Conservation (phyloP, 92 coral and sea anemone genomes). For the Umimayanthus kanabou region DNA sequence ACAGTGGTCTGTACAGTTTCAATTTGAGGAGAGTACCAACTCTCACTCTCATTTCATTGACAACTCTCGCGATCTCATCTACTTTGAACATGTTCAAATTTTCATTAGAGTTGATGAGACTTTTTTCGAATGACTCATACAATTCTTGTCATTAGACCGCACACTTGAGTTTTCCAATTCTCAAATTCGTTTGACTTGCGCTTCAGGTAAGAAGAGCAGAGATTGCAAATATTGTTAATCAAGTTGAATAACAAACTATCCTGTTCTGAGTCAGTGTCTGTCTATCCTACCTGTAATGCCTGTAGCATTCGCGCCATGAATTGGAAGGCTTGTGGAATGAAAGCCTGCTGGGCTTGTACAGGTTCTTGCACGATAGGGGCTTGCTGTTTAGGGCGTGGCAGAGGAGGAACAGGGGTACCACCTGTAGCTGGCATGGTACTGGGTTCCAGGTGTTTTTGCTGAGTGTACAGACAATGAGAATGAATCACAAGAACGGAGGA, state of each 20-base stretch:
- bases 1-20: no score
- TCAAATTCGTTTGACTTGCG: no score
- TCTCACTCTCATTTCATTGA: no score
- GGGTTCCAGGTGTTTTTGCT: conserved; percentile 95
- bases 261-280: neutral
- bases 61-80: no score
- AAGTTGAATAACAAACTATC: no score
- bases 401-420: conserved; percentile 50
- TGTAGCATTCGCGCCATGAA: conserved; percentile 85
- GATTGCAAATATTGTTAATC: neutral
- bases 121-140: no score
- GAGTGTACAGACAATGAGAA: neutral
- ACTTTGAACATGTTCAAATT: no score
- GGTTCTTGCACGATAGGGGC: conserved; percentile 54
- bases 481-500: neutral
- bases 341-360: conserved; percentile 55
- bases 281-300: conserved; percentile 70
- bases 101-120: no score
- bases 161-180: no score
- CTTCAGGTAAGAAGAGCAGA: no score
- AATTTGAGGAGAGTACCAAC: no score
- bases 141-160: no score
- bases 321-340: conserved; percentile 74
- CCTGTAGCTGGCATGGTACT: conserved; percentile 48
- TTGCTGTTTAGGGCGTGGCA: conserved; percentile 59